phyloP scores from a whole-genome alignment of 2,113 vertebrate genomes.

The Forbesichthys agassizii region DNA sequence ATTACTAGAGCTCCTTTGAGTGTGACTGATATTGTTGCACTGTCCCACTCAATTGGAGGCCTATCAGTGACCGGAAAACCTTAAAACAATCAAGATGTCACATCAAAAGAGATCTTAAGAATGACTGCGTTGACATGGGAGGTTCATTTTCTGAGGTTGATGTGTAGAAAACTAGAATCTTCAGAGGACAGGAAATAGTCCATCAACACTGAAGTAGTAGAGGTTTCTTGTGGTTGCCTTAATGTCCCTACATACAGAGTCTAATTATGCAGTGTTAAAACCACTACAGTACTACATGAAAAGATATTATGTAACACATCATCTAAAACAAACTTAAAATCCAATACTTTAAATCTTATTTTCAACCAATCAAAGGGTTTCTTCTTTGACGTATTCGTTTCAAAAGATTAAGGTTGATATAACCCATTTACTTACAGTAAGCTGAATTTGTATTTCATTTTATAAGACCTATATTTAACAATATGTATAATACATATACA shows the following conservation, averaged over 20 bases:
- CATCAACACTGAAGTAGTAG: not conserved
- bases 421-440: too few relatives aligned
- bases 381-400: not conserved
- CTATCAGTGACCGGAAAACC: not conserved
- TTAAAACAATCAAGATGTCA: not conserved
- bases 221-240: not conserved
- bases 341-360: not conserved
- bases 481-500: too few relatives aligned
- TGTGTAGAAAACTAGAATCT: not conserved
- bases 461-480: too few relatives aligned
- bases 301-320: not conserved
- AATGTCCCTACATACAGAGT: not conserved
- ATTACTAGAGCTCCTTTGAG: slow-evolving; percentile 23
- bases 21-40: not conserved
- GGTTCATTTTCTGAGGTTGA: not conserved
- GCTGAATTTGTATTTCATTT: too few relatives aligned
- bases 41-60: not conserved
- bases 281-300: too few relatives aligned
- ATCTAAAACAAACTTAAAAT: not conserved
- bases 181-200: not conserved
- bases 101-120: not conserved
- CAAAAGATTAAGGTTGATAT: not conserved
- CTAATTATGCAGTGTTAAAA: not conserved
- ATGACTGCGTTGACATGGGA: not conserved
- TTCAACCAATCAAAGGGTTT: not conserved